Percentiles rank a stretch among this genome's conserved stretches.
Evolutionary conservation across 2,797 vertebrate species (phyloP).

Genomic region (Ibycter americanus): DNA sequence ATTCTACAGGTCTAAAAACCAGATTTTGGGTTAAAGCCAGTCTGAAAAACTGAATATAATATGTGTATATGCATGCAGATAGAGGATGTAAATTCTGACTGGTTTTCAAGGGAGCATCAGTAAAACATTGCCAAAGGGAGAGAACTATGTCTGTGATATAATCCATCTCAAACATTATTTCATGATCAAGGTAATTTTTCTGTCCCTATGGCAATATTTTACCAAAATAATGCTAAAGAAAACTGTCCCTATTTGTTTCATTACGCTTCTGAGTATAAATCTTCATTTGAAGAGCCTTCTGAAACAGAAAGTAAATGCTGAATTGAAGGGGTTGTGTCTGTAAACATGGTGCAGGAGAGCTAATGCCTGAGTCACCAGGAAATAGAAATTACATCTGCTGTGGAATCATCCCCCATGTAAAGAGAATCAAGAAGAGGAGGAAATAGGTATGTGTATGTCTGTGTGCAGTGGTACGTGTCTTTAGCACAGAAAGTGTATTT

Average conservation of each 20-base stretch:
- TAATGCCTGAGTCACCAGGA: background rate
- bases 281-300: background rate
- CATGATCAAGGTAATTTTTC: slow-evolving; percentile 36
- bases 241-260: background rate
- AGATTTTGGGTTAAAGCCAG: background rate
- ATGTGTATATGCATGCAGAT: background rate
- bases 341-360: background rate
- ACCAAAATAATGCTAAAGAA: slow-evolving; percentile 32
- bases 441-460: background rate
- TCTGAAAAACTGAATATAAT: background rate
- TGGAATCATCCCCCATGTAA: background rate
- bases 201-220: slow-evolving; percentile 19
- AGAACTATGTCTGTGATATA: background rate
- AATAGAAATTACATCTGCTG: background rate
- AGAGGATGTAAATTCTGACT: slow-evolving; percentile 16
- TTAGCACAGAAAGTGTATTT: background rate
- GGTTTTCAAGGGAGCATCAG: slow-evolving; percentile 8
- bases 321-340: background rate
- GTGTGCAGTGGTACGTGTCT: background rate
- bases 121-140: background rate
- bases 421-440: background rate
- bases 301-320: background rate
- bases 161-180: slow-evolving; percentile 10
- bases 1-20: background rate
- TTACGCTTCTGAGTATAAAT: background rate